phyloP scores from a whole-genome alignment of 2,113 vertebrate genomes.

The Cettia cetti region DNA sequence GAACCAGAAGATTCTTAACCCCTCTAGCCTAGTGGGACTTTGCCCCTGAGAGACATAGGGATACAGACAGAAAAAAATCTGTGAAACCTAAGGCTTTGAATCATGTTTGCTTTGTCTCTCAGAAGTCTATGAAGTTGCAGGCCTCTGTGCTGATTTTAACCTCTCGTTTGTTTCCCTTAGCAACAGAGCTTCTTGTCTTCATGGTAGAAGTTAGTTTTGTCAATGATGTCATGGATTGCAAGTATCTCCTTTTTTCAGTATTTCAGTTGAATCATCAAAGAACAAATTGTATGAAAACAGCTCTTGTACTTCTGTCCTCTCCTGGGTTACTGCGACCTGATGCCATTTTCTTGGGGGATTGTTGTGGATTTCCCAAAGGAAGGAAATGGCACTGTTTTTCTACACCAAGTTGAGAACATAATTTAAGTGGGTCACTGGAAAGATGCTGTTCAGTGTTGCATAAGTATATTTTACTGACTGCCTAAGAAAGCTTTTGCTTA shows the following conservation, averaged over 20 bases:
- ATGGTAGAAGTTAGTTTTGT: background rate
- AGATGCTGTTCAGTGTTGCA: background rate
- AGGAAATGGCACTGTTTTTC: background rate
- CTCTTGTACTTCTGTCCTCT: background rate
- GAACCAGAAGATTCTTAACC: background rate
- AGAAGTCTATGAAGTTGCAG: background rate
- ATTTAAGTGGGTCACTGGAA: slow-evolving; percentile 25
- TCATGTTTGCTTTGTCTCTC: background rate
- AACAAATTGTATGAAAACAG: background rate
- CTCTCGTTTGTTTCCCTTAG: slow-evolving; percentile 12
- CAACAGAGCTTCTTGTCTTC: background rate
- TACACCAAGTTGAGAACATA: background rate
- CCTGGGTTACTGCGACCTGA: background rate
- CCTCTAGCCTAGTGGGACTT: background rate
- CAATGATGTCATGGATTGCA: background rate
- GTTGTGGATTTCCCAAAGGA: background rate
- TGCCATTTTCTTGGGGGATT: background rate
- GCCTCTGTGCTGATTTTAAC: background rate
- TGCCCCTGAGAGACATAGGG: background rate
- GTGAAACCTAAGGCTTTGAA: background rate
- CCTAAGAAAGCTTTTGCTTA: background rate
- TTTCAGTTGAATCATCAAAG: background rate
- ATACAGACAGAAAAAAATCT: background rate
- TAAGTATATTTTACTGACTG: background rate
- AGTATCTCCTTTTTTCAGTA: background rate